A percentile compares a stretch with the other conserved stretches of the same genome.
phyloP scores from a whole-genome alignment of 2,113 vertebrate genomes.

The Geococcyx californianus region DNA sequence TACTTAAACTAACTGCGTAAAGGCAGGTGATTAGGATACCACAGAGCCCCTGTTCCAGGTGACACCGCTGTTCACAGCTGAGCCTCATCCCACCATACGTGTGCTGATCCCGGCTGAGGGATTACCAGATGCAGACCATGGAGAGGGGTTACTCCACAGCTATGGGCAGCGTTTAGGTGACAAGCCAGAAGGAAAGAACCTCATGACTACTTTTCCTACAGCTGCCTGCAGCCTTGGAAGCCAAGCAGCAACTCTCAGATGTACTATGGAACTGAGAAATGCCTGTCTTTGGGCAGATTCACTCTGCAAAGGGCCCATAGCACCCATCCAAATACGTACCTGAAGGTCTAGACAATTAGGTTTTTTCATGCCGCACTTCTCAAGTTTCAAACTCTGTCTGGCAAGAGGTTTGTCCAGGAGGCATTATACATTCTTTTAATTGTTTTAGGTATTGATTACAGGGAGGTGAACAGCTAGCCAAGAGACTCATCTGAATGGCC shows the following conservation, averaged over 20 bases:
- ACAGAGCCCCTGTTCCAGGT: not conserved
- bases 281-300: too few relatives aligned
- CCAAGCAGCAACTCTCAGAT: not conserved
- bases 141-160: not conserved
- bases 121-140: fast-evolving
- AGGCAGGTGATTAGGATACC: not conserved
- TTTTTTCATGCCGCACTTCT: not conserved
- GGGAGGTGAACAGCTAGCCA: not conserved
- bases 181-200: not conserved
- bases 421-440: not conserved
- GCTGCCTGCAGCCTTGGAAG: not conserved
- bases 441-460: not conserved
- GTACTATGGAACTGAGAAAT: fast-evolving
- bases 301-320: not conserved
- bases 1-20: not conserved
- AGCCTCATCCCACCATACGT: not conserved
- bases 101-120: not conserved
- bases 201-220: not conserved
- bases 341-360: fast-evolving
- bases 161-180: not conserved
- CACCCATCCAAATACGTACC: not conserved
- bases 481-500: not conserved
- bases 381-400: not conserved
- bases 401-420: not conserved
- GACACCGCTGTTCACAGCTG: not conserved